Evolutionary conservation across 2,113 vertebrate genomes (phyloP).

Genomic region (Cottus gobio): DNA sequence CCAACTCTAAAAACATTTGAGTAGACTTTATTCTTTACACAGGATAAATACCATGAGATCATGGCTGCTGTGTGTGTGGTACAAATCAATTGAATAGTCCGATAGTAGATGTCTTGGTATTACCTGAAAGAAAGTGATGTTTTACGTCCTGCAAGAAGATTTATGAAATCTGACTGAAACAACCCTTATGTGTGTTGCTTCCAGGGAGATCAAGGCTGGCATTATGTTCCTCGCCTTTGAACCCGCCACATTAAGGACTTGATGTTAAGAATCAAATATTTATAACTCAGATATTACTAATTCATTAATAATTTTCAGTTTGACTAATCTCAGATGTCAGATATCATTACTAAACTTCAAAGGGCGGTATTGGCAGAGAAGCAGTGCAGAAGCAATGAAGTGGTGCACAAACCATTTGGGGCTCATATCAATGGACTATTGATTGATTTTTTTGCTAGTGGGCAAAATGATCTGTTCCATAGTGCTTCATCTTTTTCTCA

Average conservation of each 20-base stretch:
- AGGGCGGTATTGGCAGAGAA: constrained; percentile 50
- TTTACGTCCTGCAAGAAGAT: constrained; percentile 8
- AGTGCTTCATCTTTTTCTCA: constrained; percentile 38
- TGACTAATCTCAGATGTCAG: constrained; percentile 70
- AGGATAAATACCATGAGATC: neutral
- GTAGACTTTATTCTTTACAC: neutral
- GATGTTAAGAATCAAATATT: constrained; percentile 74
- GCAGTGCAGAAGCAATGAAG: constrained; percentile 52
- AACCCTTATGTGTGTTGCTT: constrained; percentile 49
- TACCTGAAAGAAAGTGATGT: constrained; percentile 25
- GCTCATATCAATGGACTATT: constrained; percentile 46
- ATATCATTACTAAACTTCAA: constrained; percentile 72
- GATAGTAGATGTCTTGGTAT: neutral
- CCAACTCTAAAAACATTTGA: neutral
- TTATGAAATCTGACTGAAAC: constrained; percentile 52
- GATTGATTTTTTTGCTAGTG: constrained; percentile 47
- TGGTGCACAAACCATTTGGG: constrained; percentile 48
- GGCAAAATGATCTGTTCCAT: constrained; percentile 47
- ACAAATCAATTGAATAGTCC: neutral
- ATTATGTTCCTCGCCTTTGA: constrained; percentile 85
- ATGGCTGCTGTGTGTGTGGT: neutral
- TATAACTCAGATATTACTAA: constrained; percentile 62
- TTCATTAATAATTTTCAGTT: constrained; percentile 69
- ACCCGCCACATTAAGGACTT: constrained; percentile 84
- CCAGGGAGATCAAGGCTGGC: constrained; percentile 58